Conservation (phyloP, 1,140 invertebrate genomes). For the Drusus annulatus region DNA sequence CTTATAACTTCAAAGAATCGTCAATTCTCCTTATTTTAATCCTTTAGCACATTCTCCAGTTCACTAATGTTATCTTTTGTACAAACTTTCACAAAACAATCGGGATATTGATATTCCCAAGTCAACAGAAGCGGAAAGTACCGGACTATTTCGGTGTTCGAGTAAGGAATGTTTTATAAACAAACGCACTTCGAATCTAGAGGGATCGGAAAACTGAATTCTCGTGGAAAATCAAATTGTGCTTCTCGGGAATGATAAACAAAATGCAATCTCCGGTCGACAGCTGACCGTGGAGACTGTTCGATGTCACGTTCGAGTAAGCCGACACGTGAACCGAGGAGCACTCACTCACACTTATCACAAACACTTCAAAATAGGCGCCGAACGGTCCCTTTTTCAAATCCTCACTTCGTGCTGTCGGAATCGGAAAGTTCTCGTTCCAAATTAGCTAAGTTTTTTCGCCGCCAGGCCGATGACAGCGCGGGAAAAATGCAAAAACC, state of each 20-base stretch:
- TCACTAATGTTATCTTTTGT: constrained; percentile 10
- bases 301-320: constrained; percentile 44
- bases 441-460: background rate
- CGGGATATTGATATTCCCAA: background rate
- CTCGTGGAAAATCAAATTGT: background rate
- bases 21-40: constrained; percentile 23
- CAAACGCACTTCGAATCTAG: background rate
- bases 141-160: background rate
- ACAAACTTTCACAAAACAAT: background rate
- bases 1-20: constrained; percentile 31
- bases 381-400: background rate
- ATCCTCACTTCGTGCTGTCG: background rate
- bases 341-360: constrained; percentile 36
- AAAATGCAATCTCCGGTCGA: constrained; percentile 14
- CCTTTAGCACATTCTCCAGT: constrained; percentile 22
- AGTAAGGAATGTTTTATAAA: constrained; percentile 5
- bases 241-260: constrained; percentile 11
- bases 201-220: constrained; percentile 7
- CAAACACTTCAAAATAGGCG: constrained; percentile 43
- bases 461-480: constrained; percentile 15
- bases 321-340: constrained; percentile 45
- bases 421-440: constrained; percentile 1
- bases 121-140: background rate
- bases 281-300: constrained; percentile 41
- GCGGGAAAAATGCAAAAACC: constrained; percentile 23